phyloP scores from a whole-genome alignment of 2,113 vertebrate species.

The Ammodramus savannarum region DNA sequence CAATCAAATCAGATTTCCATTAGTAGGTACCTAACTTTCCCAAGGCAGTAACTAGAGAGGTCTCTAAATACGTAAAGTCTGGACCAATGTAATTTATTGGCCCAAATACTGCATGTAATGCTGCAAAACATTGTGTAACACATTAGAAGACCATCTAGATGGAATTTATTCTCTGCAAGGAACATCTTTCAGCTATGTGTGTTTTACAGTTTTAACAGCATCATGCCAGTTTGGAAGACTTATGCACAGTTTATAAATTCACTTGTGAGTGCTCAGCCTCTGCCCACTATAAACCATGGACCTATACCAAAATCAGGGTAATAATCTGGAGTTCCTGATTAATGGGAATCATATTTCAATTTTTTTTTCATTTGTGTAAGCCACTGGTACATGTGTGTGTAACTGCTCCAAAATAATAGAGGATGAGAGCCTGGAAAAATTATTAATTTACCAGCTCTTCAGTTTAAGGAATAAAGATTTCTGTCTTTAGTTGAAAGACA shows the following conservation, averaged over 20 bases:
- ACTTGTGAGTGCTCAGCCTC: background rate
- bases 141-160: background rate
- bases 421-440: background rate
- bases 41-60: background rate
- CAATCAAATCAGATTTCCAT: background rate
- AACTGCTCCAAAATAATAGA: background rate
- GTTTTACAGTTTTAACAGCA: background rate
- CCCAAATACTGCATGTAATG: background rate
- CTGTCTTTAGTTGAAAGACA: background rate
- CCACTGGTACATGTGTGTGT: accelerated
- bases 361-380: background rate
- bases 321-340: background rate
- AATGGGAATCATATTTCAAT: background rate
- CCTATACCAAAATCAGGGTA: background rate
- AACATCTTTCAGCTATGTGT: background rate
- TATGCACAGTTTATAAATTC: background rate
- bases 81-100: background rate
- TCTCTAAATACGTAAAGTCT: background rate
- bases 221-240: background rate
- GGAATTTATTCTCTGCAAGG: background rate
- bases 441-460: background rate
- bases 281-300: background rate
- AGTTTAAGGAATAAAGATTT: background rate
- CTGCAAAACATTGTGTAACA: background rate
- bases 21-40: background rate